These are phyloP conservation scores for Gobio occitaniae DNA, from an alignment of 2,797 vertebrate genomes.

Conservation along the genomic window DNA sequence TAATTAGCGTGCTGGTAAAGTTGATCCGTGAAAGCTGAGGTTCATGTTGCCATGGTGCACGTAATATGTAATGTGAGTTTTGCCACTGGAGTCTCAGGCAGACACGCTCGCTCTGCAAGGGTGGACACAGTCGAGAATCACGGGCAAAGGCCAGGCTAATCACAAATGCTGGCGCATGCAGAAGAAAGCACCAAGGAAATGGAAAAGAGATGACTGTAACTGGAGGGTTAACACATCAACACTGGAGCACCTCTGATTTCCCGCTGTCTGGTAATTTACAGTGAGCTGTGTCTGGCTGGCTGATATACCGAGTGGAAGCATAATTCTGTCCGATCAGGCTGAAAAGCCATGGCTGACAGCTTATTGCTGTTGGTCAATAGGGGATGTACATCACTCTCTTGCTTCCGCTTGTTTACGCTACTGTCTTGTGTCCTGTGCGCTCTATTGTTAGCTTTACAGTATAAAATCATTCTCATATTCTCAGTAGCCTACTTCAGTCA, in stretches of 20 bases:
- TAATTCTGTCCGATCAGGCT: conserved; percentile 73
- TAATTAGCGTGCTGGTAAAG: conserved; percentile 43
- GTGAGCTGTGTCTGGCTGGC: conserved; percentile 24
- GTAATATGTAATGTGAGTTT: conserved; percentile 23
- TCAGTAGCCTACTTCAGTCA: background rate
- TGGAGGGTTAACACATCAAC: conserved; percentile 33
- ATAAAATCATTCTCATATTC: background rate
- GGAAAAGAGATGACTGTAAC: conserved; percentile 3
- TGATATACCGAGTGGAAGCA: conserved; percentile 66
- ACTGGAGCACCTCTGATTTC: conserved; percentile 17
- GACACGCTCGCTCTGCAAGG: background rate
- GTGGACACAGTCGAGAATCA: background rate
- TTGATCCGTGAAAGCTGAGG: conserved; percentile 19
- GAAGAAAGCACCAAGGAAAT: conserved; percentile 28
- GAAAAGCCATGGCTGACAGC: conserved; percentile 35
- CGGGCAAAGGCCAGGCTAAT: conserved; percentile 1
- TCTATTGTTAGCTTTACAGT: conserved; percentile 8
- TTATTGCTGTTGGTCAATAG: conserved; percentile 35
- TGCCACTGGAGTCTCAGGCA: background rate
- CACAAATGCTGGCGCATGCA: conserved; percentile 26
- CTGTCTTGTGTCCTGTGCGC: background rate
- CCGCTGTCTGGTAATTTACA: conserved; percentile 21
- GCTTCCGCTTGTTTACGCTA: conserved; percentile 5
- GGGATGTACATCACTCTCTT: conserved; percentile 35
- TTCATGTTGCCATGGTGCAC: conserved; percentile 27